These are phyloP conservation scores for Umimayanthus kanabou DNA, from an alignment of 92 coral and sea anemone genomes.

Conservation along the genomic window DNA sequence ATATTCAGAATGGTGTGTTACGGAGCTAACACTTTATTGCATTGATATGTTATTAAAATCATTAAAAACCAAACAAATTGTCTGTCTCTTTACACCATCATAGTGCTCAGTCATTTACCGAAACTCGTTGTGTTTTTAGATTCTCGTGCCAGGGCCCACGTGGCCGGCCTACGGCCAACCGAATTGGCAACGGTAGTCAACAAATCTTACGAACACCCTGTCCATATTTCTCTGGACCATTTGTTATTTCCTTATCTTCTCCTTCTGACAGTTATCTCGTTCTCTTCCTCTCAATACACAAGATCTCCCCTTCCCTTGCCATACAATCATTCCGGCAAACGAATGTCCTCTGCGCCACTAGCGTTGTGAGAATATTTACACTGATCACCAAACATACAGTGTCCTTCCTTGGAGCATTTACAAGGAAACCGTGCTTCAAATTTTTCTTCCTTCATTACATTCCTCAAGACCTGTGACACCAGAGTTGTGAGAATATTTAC, in stretches of 20 bases:
- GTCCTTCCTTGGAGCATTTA: background rate
- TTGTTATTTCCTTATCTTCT: background rate
- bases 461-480: background rate
- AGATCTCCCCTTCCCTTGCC: background rate
- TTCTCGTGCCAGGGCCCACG: no score
- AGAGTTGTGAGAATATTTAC: constrained; percentile 78
- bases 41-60: constrained; percentile 39
- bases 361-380: no score
- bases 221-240: background rate
- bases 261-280: background rate
- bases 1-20: constrained; percentile 35
- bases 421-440: background rate
- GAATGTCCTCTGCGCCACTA: no score
- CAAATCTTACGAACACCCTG: no score
- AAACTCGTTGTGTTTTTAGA: no score
- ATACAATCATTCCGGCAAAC: background rate
- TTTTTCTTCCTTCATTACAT: background rate
- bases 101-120: no score
- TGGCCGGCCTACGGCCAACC: no score
- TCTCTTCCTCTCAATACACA: background rate
- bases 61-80: constrained; percentile 25
- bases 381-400: no score
- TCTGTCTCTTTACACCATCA: background rate
- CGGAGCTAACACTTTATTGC: constrained; percentile 36
- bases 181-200: no score